These are phyloP conservation scores for Monarcha castaneiventris DNA, from an alignment of 2,113 vertebrate species.

Conservation along the genomic window DNA sequence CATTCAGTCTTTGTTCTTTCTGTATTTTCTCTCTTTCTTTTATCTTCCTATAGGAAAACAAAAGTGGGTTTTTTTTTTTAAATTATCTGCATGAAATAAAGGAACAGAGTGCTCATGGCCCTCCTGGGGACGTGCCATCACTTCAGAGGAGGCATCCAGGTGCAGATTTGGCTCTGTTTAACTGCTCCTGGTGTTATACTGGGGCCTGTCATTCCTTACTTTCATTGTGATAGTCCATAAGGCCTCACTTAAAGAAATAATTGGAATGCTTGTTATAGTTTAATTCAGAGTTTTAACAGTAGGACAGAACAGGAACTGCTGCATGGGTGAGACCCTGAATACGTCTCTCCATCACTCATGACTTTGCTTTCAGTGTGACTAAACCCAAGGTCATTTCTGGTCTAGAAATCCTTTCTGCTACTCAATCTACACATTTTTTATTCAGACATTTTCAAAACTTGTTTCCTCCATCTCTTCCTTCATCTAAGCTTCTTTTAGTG, in stretches of 20 bases:
- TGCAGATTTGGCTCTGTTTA: not conserved
- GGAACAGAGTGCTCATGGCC: not conserved
- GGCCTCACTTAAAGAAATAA: not conserved
- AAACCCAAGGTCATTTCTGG: not conserved
- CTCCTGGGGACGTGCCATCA: not conserved
- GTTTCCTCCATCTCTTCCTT: not conserved
- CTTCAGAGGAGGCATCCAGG: not conserved
- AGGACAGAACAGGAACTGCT: not conserved
- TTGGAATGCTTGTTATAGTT: not conserved
- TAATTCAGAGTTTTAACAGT: not conserved
- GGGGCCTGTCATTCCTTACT: not conserved
- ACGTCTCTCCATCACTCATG: not conserved
- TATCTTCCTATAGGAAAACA: not conserved
- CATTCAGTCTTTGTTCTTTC: not conserved
- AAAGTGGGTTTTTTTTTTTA: not conserved
- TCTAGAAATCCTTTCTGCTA: not conserved
- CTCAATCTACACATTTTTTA: not conserved
- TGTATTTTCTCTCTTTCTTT: not conserved
- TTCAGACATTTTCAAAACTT: not conserved
- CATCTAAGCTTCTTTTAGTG: not conserved
- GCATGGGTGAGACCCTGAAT: not conserved
- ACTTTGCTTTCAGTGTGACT: slow-evolving; percentile 22
- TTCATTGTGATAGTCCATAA: not conserved
- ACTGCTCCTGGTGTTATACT: not conserved
- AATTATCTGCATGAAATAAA: not conserved